Evolutionary conservation across 2,797 vertebrate species (phyloP).

Genomic region (Myripristis murdjan): DNA sequence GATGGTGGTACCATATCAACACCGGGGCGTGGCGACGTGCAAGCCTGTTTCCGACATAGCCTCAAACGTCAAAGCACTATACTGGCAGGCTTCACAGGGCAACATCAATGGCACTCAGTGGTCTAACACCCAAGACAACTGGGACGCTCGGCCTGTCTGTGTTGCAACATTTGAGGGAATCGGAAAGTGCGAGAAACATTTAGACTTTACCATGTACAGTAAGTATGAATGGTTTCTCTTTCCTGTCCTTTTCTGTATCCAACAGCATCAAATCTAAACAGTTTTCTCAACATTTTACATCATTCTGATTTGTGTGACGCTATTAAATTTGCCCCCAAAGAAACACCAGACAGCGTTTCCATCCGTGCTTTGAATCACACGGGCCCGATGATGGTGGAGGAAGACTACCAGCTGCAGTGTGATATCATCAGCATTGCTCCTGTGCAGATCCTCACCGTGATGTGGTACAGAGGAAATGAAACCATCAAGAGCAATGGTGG

Average conservation of each 20-base stretch:
- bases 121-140: slow-evolving; percentile 39
- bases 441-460: slow-evolving; percentile 58
- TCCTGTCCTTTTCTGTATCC: not conserved
- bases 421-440: slow-evolving; percentile 67
- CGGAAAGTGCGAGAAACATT: slow-evolving; percentile 32
- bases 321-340: slow-evolving; percentile 45
- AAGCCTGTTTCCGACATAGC: accelerated
- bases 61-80: not conserved
- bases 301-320: not conserved
- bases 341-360: slow-evolving; percentile 65
- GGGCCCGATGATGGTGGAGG: slow-evolving; percentile 30
- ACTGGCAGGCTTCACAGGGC: slow-evolving; percentile 39
- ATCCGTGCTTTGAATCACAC: slow-evolving; percentile 13
- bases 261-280: not conserved
- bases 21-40: slow-evolving; percentile 19
- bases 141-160: slow-evolving; percentile 61
- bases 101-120: accelerated
- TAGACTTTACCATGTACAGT: slow-evolving; percentile 77
- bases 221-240: slow-evolving; percentile 33
- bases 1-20: slow-evolving; percentile 66
- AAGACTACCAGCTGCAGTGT: slow-evolving; percentile 69
- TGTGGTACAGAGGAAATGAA: slow-evolving; percentile 66
- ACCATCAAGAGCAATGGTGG: slow-evolving; percentile 35
- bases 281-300: not conserved
- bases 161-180: not conserved